phyloP scores from a whole-genome alignment of 2,888 invertebrate species.

The Phragmatobia fuliginosa region DNA sequence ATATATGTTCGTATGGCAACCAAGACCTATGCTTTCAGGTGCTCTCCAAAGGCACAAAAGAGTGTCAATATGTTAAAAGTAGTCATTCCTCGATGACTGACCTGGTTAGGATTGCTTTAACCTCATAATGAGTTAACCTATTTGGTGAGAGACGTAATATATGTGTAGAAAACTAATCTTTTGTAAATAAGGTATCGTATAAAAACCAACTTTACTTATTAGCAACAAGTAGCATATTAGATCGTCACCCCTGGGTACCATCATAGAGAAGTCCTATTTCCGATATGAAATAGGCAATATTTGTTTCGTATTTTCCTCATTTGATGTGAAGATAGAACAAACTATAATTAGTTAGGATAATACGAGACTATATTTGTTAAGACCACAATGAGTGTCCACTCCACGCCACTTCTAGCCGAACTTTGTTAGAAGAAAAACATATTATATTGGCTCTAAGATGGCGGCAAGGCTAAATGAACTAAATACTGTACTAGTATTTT shows the following conservation, averaged over 20 bases:
- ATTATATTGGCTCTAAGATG: conserved; percentile 16
- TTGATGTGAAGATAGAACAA: conserved; percentile 8
- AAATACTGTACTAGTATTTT: not conserved
- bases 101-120: no score
- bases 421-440: conserved; percentile 11
- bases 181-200: not conserved
- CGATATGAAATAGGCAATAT: conserved; percentile 1
- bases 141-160: no score
- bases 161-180: not conserved
- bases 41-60: no score
- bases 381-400: conserved; percentile 30
- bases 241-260: not conserved
- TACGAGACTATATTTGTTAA: conserved; percentile 25
- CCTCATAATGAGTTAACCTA: no score
- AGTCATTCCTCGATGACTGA: no score
- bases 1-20: no score
- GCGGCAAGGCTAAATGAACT: conserved; percentile 14
- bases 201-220: not conserved
- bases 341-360: conserved; percentile 20
- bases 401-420: conserved; percentile 30
- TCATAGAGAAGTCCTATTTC: not conserved
- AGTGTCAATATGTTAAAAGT: no score
- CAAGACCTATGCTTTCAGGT: no score
- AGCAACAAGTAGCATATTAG: conserved; percentile 3
- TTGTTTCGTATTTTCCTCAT: not conserved